Percentiles rank a stretch among this genome's conserved stretches.
Evolutionary conservation across 2,797 vertebrate species (phyloP).

Genomic region (Pteropus rufus): DNA sequence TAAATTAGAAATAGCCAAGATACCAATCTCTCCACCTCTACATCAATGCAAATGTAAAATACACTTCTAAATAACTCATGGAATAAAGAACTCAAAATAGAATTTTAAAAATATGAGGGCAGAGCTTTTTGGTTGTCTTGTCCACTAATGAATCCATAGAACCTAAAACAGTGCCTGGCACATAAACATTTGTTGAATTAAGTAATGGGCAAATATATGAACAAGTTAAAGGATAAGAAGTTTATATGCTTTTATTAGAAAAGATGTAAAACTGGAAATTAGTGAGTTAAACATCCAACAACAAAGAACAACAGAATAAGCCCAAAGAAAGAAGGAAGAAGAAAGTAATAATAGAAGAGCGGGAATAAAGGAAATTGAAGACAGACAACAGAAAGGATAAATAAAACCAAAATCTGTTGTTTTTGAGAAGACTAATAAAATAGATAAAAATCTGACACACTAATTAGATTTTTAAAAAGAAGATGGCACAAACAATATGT

Average conservation of each 20-base stretch:
- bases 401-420: background rate
- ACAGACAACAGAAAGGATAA: background rate
- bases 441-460: background rate
- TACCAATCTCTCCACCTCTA: background rate
- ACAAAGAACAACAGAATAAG: background rate
- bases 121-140: background rate
- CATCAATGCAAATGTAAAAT: background rate
- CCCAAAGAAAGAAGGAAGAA: background rate
- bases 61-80: background rate
- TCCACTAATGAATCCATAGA: background rate
- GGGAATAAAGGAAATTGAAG: background rate
- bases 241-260: background rate
- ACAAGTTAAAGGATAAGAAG: background rate
- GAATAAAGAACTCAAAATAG: background rate
- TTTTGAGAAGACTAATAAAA: background rate
- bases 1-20: slow-evolving; percentile 24
- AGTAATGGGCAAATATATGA: background rate
- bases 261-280: background rate
- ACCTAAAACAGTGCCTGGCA: background rate
- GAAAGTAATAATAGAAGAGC: background rate
- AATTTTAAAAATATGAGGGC: background rate
- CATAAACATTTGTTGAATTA: background rate
- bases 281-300: background rate
- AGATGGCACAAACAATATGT: background rate
- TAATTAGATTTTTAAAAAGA: background rate